Base-by-base conservation (phyloP, 2,113 vertebrate genomes). In the Monarcha castaneiventris region DNA sequence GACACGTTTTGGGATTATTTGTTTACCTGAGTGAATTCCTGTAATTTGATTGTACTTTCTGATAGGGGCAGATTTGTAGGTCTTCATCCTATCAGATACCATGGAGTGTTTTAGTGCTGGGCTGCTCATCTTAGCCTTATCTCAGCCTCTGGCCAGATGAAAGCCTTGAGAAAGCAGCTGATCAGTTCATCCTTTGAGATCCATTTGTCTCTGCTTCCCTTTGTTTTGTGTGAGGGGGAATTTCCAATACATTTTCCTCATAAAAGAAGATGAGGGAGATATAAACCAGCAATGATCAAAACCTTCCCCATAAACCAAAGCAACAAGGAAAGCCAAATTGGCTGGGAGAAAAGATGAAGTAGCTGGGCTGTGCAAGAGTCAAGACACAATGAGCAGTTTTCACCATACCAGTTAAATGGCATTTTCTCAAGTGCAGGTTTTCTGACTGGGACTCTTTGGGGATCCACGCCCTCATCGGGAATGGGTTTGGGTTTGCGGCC, bases 11-110 rank as follows among this genome's bases (percentile, higher is more conserved):
- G 72, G 87, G 88, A 67, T 93, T 91, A 81, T 67, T 90, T 88
- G 92, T 93, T 95, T 93, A 94, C 87, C 64, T 86, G 85, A 92
- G 46, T 44, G 64, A 88, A 68, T 93, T 96, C 94, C 67, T 96
- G 87, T 96, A 88, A 95, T 92, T 90, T 86, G 90, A 96, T 88
- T 91, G 32, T 88, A 44, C 68, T 81, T 87, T 94, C 75, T 88
- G 92, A 95, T 95, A 94, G 59, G 29, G 41, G 10, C 59, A 88
- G 68, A 68, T 93, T 66, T 74, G 56, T 44, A 27, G 68, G 35
- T 79, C 63, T 77, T 78, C 82, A 37, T 86, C 59, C 74, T 96
- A 56, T 95, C 13, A 3, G 41, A 66, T 76, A 43, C 46, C 13
- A 56, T n/a, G 19, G 11, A 52, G 54, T 33, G 32, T 77, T 83